phyloP scores from a whole-genome alignment of 1,140 invertebrate genomes.

The Brachionus calyciflorus region DNA sequence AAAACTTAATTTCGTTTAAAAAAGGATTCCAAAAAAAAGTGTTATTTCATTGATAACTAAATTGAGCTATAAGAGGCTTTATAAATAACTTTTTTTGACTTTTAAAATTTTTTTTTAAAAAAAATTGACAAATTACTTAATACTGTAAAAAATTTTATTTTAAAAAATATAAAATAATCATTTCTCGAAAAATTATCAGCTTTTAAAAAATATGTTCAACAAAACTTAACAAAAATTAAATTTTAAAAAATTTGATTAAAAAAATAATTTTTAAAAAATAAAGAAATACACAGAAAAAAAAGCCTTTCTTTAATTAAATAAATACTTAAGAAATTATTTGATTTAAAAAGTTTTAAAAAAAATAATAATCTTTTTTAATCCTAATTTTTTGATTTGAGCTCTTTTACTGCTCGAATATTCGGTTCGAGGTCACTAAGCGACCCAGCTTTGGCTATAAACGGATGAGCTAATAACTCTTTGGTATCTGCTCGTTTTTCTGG shows the following conservation, averaged over 20 bases:
- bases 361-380: too few species aligned
- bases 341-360: background rate
- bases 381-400: constrained; percentile 44
- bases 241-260: background rate
- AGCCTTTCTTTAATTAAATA: background rate
- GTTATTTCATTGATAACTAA: too few species aligned
- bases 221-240: background rate
- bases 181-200: background rate
- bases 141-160: too few species aligned
- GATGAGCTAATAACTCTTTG: constrained; percentile 38
- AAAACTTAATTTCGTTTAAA: too few species aligned
- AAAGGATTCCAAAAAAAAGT: too few species aligned
- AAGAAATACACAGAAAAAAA: background rate
- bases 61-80: too few species aligned
- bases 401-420: constrained; percentile 43
- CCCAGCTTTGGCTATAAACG: constrained; percentile 23
- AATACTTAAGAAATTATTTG: background rate
- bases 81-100: too few species aligned
- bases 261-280: background rate
- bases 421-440: background rate
- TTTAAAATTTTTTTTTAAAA: too few species aligned
- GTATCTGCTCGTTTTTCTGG: constrained; percentile 35
- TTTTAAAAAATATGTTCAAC: background rate
- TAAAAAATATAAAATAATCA: background rate
- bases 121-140: too few species aligned